Percentiles rank a stretch among this genome's conserved stretches.
Conservation (phyloP, 1,140 invertebrate species). For the Camponotus floridanus region DNA sequence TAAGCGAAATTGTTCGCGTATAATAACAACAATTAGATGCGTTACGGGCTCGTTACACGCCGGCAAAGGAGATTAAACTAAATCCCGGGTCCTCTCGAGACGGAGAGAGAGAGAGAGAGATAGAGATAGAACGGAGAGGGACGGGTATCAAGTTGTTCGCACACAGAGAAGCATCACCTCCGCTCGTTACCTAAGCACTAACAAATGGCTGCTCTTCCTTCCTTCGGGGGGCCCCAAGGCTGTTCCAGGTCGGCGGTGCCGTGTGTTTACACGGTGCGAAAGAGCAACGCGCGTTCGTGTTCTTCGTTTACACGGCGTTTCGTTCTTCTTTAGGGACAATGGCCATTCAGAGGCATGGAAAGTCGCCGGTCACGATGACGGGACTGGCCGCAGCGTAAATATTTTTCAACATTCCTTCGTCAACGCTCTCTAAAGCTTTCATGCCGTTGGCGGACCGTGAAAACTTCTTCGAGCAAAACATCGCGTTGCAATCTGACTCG, state of each 20-base stretch:
- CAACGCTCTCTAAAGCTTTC: conserved; percentile 55
- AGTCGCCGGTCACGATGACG: conserved; percentile 33
- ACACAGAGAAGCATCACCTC: conserved; percentile 17
- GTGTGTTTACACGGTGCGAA: conserved; percentile 66
- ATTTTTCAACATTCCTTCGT: conserved; percentile 38
- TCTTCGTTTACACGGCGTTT: conserved; percentile 67
- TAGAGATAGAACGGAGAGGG: neutral
- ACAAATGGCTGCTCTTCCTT: conserved; percentile 72
- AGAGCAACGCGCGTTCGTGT: conserved; percentile 53
- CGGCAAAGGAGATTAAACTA: conserved; percentile 66
- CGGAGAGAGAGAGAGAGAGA: neutral
- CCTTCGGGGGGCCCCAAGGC: conserved; percentile 62
- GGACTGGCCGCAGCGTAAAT: conserved; percentile 48
- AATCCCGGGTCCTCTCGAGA: conserved; percentile 59
- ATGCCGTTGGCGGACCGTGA: conserved; percentile 35
- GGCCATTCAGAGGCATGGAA: conserved; percentile 58
- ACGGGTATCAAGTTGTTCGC: conserved; percentile 56
- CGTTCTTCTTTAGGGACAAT: conserved; percentile 65
- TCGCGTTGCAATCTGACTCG: neutral
- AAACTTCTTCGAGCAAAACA: conserved; percentile 15
- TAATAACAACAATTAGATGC: conserved; percentile 71
- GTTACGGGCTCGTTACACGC: conserved; percentile 62
- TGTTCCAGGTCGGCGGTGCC: conserved; percentile 67
- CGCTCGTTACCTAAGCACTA: conserved; percentile 72
- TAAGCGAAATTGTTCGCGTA: conserved; percentile 46